Base-by-base conservation (phyloP, 2,797 vertebrate genomes). In the Heliangelus exortis region DNA sequence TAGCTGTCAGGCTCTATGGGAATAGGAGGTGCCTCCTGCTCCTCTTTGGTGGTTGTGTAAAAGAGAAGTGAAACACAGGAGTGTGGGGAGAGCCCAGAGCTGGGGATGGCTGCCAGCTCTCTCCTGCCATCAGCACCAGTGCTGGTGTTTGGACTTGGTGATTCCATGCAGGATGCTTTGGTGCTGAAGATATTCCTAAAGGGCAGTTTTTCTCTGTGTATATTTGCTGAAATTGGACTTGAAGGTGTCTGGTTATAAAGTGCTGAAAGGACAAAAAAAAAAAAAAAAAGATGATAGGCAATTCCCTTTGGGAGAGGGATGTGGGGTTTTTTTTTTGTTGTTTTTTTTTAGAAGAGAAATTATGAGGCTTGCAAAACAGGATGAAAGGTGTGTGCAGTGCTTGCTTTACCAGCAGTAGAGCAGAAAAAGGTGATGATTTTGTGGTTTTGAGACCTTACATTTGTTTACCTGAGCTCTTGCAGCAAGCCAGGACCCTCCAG, bases 121-220 rank as follows among this genome's bases (percentile, higher is more conserved):
- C 11, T 50, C 34, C 31, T 28, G 11, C 5, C 1, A 17, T 19
- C 69, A 4, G 0, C 11, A 2, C 39, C 63, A 7, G 23, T 2
- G 4, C 59, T 39, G 4, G 0, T 5, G 22, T 5, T 39, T 25
- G 5, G 22, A 6, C 36, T 8, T 2, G 5, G 26, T 19, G 7
- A 15, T 5, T 1, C 15, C 5, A 0, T 5, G 34, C 67, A 15
- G 88, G 68, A 2, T 25, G 62, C 74, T 51, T 34, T 31, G 61
- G 13, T 50, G 34, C 45, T 39, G 21, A 3, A 25, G 16, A 0
- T 8, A 9, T 21, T 55, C 72, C 73, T 51, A 3, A 36, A 63
- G 72, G 58, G 9, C 36, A 2, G 6, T 31, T 80, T 39, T 66
- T 26, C 72, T 65, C 61, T 4, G 6, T 25, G 22, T 6, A 0